phyloP scores from a whole-genome alignment of 2,797 vertebrate species.

The Momotus momota region DNA sequence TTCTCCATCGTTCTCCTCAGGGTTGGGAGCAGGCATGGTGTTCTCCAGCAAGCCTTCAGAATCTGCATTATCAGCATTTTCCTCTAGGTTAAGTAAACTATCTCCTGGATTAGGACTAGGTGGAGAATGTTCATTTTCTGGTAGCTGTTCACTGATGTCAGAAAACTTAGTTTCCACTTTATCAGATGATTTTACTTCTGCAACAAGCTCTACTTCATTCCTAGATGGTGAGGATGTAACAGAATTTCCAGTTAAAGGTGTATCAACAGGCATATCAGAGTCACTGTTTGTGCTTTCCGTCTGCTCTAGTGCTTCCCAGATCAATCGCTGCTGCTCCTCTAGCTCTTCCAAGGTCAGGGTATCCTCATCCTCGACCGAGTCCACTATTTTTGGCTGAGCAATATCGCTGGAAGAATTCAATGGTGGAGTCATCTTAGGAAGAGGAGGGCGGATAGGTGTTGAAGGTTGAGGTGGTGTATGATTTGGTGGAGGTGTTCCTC shows the following conservation, averaged over 20 bases:
- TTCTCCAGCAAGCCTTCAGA: not conserved
- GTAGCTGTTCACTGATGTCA: not conserved
- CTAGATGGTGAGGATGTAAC: conserved; percentile 83
- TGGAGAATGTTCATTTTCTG: not conserved
- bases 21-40: not conserved
- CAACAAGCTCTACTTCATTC: conserved; percentile 74
- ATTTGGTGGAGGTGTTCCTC: conserved; percentile 85
- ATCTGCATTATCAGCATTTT: not conserved
- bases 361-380: conserved; percentile 85
- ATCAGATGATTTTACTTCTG: conserved; percentile 51
- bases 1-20: not conserved
- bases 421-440: conserved; percentile 87
- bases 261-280: conserved; percentile 84
- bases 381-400: conserved; percentile 57
- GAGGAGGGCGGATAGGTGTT: conserved; percentile 81
- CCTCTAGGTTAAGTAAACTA: conserved; percentile 17
- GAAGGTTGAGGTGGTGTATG: conserved; percentile 64
- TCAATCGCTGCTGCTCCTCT: conserved; percentile 93
- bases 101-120: not conserved
- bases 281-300: conserved; percentile 89
- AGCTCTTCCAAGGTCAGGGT: conserved; percentile 92
- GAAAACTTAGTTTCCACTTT: conserved; percentile 13
- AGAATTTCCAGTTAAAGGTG: conserved; percentile 86
- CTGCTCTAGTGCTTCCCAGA: conserved; percentile 93
- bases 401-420: conserved; percentile 80